Percentiles rank a stretch among this genome's conserved stretches.
phyloP scores from a whole-genome alignment of 2,113 vertebrate genomes.

The Stictonetta naevosa region DNA sequence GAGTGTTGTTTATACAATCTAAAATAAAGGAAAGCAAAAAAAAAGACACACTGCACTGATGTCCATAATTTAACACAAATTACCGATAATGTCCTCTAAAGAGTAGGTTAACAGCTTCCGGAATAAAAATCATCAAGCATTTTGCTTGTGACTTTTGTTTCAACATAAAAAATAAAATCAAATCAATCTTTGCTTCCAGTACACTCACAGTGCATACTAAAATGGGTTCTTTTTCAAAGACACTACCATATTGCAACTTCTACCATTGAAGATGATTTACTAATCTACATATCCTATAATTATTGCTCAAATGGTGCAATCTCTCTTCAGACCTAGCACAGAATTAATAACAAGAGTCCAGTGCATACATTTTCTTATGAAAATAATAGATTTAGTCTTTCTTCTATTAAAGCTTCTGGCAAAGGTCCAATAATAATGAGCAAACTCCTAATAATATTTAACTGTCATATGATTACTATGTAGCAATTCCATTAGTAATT shows the following conservation, averaged over 20 bases:
- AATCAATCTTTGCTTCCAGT: not conserved
- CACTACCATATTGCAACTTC: not conserved
- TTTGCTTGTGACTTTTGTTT: not conserved
- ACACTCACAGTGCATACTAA: not conserved
- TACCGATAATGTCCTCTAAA: not conserved
- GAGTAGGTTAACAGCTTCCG: not conserved
- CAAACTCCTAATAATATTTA: slow-evolving; percentile 22
- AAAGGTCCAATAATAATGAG: slow-evolving; percentile 31
- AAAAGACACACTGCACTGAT: not conserved
- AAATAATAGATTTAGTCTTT: not conserved
- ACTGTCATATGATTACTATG: not conserved
- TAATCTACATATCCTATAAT: not conserved
- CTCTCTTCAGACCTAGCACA: not conserved
- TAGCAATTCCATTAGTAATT: slow-evolving; percentile 28
- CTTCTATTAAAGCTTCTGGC: not conserved
- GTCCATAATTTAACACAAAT: not conserved
- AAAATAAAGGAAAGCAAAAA: not conserved
- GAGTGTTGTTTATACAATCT: not conserved
- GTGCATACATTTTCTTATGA: not conserved
- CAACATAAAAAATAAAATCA: not conserved
- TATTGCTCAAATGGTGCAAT: not conserved
- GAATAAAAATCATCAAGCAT: not conserved
- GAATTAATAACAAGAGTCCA: not conserved
- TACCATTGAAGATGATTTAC: not conserved
- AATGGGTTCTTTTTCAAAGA: not conserved